Conservation (phyloP, 2,888 invertebrate species). For the Mesopsocus fuscifrons region DNA sequence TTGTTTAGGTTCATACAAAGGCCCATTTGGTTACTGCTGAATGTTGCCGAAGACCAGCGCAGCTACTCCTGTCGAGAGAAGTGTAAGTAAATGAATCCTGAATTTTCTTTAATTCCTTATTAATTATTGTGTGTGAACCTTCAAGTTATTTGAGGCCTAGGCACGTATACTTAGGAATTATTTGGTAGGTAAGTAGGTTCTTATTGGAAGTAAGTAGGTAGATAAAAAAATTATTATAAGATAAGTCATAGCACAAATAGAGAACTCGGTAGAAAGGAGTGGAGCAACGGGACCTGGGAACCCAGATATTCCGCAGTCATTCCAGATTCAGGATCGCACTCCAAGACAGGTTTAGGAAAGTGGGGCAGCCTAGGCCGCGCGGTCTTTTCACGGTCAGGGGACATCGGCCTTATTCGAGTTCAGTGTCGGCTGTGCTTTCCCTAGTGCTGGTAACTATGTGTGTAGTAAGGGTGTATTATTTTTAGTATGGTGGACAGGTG, state of each 20-base stretch:
- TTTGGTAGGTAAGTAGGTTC: too few species aligned
- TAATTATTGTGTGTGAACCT: too few species aligned
- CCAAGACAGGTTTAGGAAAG: conserved; percentile 9
- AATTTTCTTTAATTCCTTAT: not conserved
- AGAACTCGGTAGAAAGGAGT: not conserved
- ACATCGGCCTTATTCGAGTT: conserved; percentile 7
- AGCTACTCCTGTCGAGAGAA: not conserved
- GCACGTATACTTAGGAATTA: too few species aligned
- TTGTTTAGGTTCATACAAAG: too few species aligned
- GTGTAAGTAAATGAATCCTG: not conserved
- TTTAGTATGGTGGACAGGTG: too few species aligned
- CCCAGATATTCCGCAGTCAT: conserved; percentile 2
- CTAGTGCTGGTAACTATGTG: not conserved
- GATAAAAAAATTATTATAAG: too few species aligned
- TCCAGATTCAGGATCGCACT: conserved; percentile 7
- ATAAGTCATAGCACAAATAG: too few species aligned
- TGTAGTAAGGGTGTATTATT: too few species aligned
- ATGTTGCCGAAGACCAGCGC: not conserved
- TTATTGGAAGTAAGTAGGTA: too few species aligned
- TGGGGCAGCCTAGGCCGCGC: conserved; percentile 8
- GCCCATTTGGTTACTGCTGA: not conserved
- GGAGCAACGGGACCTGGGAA: conserved; percentile 7
- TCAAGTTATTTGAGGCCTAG: too few species aligned
- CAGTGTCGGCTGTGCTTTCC: not conserved
- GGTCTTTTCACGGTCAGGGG: conserved; percentile 10